Conservation (phyloP, 92 coral and sea anemone genomes). For the Palythoa heliodiscus region DNA sequence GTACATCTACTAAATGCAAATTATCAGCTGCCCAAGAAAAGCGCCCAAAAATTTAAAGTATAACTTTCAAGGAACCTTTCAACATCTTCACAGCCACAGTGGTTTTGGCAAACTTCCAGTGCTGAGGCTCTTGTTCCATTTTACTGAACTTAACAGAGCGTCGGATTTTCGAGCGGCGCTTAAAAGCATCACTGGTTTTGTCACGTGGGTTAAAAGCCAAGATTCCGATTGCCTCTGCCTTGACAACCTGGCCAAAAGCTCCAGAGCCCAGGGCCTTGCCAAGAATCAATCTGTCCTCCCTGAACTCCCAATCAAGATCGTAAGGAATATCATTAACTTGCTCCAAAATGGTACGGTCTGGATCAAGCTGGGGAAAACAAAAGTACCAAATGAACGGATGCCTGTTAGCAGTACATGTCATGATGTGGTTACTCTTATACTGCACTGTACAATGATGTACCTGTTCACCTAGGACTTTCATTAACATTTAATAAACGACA, state of each 20-base stretch:
- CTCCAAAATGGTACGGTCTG: slow-evolving; percentile 6
- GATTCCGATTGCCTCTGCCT: slow-evolving; percentile 90
- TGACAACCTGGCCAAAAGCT: slow-evolving; percentile 86
- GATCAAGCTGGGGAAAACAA: slow-evolving; percentile 3
- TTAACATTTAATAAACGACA: too few relatives aligned
- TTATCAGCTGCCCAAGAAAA: neutral
- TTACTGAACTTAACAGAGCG: slow-evolving; percentile 58
- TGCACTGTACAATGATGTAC: too few relatives aligned
- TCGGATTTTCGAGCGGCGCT: slow-evolving; percentile 57
- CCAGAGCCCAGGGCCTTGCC: slow-evolving; percentile 84
- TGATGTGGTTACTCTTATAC: too few relatives aligned
- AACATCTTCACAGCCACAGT: slow-evolving; percentile 87
- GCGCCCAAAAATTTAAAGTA: neutral
- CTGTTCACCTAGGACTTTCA: too few relatives aligned
- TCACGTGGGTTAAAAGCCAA: slow-evolving; percentile 75
- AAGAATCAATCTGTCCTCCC: slow-evolving; percentile 61
- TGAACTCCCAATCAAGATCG: slow-evolving; percentile 19
- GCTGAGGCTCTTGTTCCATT: slow-evolving; percentile 58
- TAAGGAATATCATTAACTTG: slow-evolving; percentile 20
- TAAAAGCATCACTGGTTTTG: slow-evolving; percentile 63
- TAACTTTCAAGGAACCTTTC: slow-evolving; percentile 58
- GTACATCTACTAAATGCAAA: neutral
- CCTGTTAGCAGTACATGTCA: too few relatives aligned
- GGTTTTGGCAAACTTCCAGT: slow-evolving; percentile 54
- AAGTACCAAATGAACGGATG: too few relatives aligned